Conservation (phyloP, 2,113 vertebrate genomes). For the Montifringilla adamsi region DNA sequence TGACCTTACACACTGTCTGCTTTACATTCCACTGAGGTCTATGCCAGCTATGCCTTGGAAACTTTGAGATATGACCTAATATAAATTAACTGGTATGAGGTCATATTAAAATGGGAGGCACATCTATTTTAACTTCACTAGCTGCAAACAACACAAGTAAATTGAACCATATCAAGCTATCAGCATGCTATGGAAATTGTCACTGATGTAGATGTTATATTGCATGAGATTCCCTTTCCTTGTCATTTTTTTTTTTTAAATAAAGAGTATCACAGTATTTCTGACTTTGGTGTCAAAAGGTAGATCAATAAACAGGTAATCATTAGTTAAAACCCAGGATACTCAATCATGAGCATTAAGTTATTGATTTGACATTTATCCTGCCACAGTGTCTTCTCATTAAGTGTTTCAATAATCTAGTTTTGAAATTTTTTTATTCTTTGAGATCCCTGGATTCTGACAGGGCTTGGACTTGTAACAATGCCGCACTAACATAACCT, state of each 20-base stretch:
- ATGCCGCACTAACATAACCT: neutral
- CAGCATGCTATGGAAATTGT: neutral
- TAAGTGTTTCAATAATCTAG: conserved; percentile 48
- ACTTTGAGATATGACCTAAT: neutral
- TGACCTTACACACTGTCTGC: neutral
- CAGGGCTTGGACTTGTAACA: neutral
- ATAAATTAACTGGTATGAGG: neutral
- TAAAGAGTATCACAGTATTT: neutral
- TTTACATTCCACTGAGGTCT: conserved; percentile 4
- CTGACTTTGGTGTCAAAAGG: neutral
- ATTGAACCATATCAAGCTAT: neutral
- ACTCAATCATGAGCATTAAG: neutral
- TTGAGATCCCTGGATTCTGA: neutral
- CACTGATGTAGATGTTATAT: neutral
- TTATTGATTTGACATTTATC: conserved; percentile 58
- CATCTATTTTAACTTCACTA: neutral
- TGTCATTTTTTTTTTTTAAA: neutral
- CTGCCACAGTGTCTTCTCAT: neutral
- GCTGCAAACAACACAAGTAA: neutral
- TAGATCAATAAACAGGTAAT: conserved; percentile 5
- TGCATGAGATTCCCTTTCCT: neutral
- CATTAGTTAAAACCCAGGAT: conserved; percentile 12
- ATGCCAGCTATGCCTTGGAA: neutral
- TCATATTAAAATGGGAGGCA: neutral
- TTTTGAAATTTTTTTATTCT: conserved; percentile 26